phyloP scores from a whole-genome alignment of 2,797 vertebrate genomes.

The Paedocypris micromegethes region DNA sequence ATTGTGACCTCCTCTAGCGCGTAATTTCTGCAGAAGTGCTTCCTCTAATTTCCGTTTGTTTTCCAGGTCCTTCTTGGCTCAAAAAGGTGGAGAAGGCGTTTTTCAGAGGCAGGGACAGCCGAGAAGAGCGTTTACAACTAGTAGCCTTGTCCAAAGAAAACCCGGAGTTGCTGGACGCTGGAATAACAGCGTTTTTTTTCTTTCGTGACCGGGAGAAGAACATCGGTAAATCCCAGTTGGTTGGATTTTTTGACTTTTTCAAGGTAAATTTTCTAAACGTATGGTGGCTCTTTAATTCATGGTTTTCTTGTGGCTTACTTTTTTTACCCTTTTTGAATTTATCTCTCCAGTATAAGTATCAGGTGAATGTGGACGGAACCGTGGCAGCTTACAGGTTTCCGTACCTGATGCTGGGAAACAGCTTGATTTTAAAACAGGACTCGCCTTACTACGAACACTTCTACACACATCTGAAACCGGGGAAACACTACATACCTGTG shows the following conservation, averaged over 20 bases:
- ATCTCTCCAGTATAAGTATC: conserved; percentile 80
- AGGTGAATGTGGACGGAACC: conserved; percentile 88
- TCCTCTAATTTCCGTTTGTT: too few species aligned
- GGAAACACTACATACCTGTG: conserved; percentile 79
- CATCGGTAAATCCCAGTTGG: conserved; percentile 77
- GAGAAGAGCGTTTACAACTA: conserved; percentile 82
- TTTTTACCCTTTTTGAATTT: neutral
- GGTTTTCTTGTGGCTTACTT: neutral
- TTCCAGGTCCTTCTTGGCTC: conserved; percentile 77
- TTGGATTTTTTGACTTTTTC: conserved; percentile 95
- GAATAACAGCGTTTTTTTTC: conserved; percentile 93
- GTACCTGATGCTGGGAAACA: conserved; percentile 87
- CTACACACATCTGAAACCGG: conserved; percentile 73
- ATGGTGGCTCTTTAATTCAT: too few species aligned
- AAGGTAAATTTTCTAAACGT: conserved; percentile 69
- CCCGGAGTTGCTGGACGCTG: conserved; percentile 84
- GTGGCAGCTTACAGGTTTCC: conserved; percentile 90
- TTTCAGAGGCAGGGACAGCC: conserved; percentile 88
- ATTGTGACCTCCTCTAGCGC: too few species aligned
- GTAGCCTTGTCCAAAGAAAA: conserved; percentile 77
- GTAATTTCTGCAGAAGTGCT: too few species aligned
- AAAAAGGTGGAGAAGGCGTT: conserved; percentile 84
- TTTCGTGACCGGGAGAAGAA: conserved; percentile 86
- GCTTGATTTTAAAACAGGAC: conserved; percentile 87
- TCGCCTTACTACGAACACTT: conserved; percentile 89